These are phyloP conservation scores for Channa maculata DNA, from an alignment of 2,113 vertebrate genomes.

Conservation along the genomic window DNA sequence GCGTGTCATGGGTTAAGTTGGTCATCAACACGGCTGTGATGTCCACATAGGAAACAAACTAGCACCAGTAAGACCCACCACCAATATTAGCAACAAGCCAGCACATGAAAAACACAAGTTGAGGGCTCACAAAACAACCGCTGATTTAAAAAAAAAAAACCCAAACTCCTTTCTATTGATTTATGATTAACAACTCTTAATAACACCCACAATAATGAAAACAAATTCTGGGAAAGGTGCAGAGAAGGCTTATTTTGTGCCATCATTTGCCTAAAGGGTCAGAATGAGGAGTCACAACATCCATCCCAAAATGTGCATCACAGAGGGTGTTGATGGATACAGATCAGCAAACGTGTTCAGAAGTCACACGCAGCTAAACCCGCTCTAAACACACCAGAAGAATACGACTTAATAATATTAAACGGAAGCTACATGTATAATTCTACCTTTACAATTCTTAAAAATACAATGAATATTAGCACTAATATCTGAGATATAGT, in stretches of 20 bases:
- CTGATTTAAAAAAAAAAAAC: background rate
- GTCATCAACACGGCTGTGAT: constrained; percentile 44
- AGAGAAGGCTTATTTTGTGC: too few relatives aligned
- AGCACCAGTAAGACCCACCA: constrained; percentile 52
- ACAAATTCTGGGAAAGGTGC: too few relatives aligned
- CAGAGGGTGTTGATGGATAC: constrained; percentile 23
- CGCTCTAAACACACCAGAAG: background rate
- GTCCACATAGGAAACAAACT: constrained; percentile 31
- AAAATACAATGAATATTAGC: too few relatives aligned
- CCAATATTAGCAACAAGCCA: constrained; percentile 58
- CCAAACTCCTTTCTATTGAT: too few relatives aligned
- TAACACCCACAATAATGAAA: too few relatives aligned
- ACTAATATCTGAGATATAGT: too few relatives aligned
- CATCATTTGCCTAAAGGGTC: background rate
- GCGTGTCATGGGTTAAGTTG: constrained; percentile 24
- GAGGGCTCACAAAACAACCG: background rate
- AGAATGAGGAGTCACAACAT: background rate
- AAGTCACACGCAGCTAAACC: background rate
- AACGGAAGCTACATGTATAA: too few relatives aligned
- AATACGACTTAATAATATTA: background rate
- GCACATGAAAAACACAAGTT: background rate
- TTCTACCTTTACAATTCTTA: too few relatives aligned
- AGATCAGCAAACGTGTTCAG: background rate
- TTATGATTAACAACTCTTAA: too few relatives aligned
- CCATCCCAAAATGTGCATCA: background rate